These are phyloP conservation scores for Aeoliscus strigatus DNA, from an alignment of 2,797 vertebrate species.

Conservation along the genomic window DNA sequence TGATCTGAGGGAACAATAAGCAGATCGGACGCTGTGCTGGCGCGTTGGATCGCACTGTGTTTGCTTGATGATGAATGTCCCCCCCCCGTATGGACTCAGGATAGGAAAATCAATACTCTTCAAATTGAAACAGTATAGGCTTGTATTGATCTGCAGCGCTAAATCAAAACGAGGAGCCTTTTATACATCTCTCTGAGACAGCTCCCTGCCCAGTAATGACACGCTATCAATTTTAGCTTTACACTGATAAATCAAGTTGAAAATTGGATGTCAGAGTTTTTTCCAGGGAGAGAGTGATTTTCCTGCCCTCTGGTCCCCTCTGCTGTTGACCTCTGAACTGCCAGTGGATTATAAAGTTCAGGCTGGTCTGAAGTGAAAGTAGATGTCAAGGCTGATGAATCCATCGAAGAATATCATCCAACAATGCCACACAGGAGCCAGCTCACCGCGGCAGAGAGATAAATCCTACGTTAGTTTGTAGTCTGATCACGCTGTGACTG, in stretches of 20 bases:
- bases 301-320: slow-evolving; percentile 73
- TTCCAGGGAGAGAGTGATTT: slow-evolving; percentile 84
- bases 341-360: slow-evolving; percentile 93
- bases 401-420: slow-evolving; percentile 66
- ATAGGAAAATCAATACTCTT: slow-evolving; percentile 95
- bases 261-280: slow-evolving; percentile 99
- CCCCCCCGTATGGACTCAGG: slow-evolving; percentile 78
- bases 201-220: slow-evolving; percentile 88
- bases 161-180: slow-evolving; percentile 94
- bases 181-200: slow-evolving; percentile 92
- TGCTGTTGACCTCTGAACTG: slow-evolving; percentile 87
- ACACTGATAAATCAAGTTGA: slow-evolving; percentile 99
- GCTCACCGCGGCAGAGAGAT: slow-evolving; percentile 4
- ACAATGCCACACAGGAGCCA: slow-evolving; percentile 7
- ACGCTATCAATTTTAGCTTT: slow-evolving; percentile 99
- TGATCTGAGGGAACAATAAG: slow-evolving; percentile 54
- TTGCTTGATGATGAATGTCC: slow-evolving; percentile 92
- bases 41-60: slow-evolving; percentile 75
- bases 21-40: slow-evolving; percentile 55
- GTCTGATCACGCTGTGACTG: not conserved
- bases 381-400: slow-evolving; percentile 79
- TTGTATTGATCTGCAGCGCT: slow-evolving; percentile 91
- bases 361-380: slow-evolving; percentile 78
- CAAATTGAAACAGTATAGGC: slow-evolving; percentile 99
- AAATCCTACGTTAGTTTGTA: slow-evolving; percentile 1